Base-by-base conservation (phyloP, 1,140 invertebrate species). In the Drosophila lowei region DNA sequence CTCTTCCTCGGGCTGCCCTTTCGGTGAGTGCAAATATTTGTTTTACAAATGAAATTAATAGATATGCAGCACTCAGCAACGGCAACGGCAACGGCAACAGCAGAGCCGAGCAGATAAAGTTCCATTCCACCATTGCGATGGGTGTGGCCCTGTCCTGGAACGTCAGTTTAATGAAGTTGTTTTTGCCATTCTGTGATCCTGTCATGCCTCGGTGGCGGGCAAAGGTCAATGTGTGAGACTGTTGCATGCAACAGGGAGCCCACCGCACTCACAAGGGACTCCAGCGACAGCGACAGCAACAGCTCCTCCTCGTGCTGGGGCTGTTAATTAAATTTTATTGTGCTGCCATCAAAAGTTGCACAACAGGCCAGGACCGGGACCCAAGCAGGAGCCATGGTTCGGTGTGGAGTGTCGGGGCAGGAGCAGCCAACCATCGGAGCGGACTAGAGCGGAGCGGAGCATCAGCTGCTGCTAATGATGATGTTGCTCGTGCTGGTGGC, bases 271-370 rank as follows among this genome's bases (percentile, higher is more conserved):
- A 34, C 65, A n/a, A 48, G 62, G n/a, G 62, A 63, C 41, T 53
- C 54, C 44, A 30, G 7, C 28, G 2, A 6, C 28, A 28, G 25
- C 25, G 1, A 28, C 25, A 28, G 25, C 25, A 0, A 28, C 25
- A 25, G 28, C 55, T 18, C 5, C 23, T 44, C 50, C 57, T 55
- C 43, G 23, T 38, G 21, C 21, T 44, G 65, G 54, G 72, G 63
- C 59, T 81, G 73, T 77, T 85, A 86, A 85, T 85, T 85, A 86
- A 85, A 85, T 88, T 85, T 77, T 71, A 85, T 86, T 76, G 64
- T 74, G 56, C 56, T 58, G 63, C 42, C 63, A 53, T 60, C 73
- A 61, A 72, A 77, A 85, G 80, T 80, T 77, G 72, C 55, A 47
- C 62, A 62, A 75, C 73, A 68, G 44, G 56, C 28, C 43, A 28